phyloP scores from a whole-genome alignment of 2,113 vertebrate genomes.

The Mesembrinibis cayennensis region DNA sequence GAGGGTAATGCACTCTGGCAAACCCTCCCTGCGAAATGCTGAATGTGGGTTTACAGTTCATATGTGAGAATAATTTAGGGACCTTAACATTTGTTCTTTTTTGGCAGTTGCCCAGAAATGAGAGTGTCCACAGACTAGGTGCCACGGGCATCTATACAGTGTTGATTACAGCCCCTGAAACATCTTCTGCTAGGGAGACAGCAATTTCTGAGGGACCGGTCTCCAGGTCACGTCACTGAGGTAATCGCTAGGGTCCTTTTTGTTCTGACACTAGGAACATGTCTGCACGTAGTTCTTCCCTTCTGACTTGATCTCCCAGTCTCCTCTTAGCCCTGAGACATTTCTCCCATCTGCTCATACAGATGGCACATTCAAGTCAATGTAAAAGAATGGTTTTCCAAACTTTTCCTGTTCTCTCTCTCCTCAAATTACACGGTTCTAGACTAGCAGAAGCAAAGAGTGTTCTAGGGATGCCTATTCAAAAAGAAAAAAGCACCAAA shows the following conservation, averaged over 20 bases:
- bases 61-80: background rate
- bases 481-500: background rate
- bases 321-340: conserved; percentile 28
- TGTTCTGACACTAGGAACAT: background rate
- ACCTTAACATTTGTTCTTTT: background rate
- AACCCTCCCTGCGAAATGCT: background rate
- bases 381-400: conserved; percentile 36
- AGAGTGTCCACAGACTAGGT: background rate
- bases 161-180: background rate
- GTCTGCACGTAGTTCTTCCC: background rate
- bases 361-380: conserved; percentile 50
- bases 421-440: background rate
- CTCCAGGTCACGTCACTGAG: background rate
- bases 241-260: background rate
- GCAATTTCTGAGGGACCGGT: background rate
- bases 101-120: background rate
- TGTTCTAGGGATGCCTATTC: background rate
- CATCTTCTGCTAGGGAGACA: background rate
- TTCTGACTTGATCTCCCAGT: background rate
- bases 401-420: background rate
- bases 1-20: background rate
- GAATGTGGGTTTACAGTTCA: background rate
- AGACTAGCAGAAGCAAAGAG: background rate
- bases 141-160: too few relatives aligned
- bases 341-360: conserved; percentile 67